Evolutionary conservation across 2,888 invertebrate species (phyloP), one percentile per base, ranked within the genome.

Genomic region (Heliconius hortense): DNA sequence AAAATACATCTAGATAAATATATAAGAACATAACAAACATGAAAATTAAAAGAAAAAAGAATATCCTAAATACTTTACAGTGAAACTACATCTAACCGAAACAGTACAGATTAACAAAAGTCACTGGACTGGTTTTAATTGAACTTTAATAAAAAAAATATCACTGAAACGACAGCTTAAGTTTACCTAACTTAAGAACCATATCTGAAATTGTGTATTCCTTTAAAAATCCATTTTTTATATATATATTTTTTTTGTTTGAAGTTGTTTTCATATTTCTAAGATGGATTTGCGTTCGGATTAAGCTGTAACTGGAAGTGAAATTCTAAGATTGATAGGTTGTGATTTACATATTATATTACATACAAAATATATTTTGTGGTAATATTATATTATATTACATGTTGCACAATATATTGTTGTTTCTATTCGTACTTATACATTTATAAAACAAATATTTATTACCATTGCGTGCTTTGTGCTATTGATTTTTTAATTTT

Each of bases 401-500:
- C 21, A 63, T 35, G 4, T 18, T 21, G n/a, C 21, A n/a, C 11
- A 35, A 28, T 2, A 64, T 15, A 66, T 24, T 39, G 39, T 2
- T 66, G 2, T 66, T 39, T 66, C 5, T n/a, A 48, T 48, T 21
- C 48, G 48, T 48, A 68, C 21, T 28, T 53, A 48, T 28, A 53
- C 21, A 4, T 48, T 68, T 24, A 60, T 39, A 60, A 59, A 60
- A 60, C 21, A 4, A 18, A 21, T 43, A 71, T 21, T 26, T 59
- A 43, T 43, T n/a, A 66, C 24, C 39, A 43, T 71, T 26, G 71
- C 59, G 35, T 59, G 71, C 39, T 71, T 39, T 59, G 26, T n/a
- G 60, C 39, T 71, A 71, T 71, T 71, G 71, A 43, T 71, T 71
- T 60, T 71, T 60, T 71, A 71, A 71, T 71, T 56, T 31, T 39